Base-by-base conservation (phyloP, 2,113 vertebrate species). In the Capreolus pygargus region DNA sequence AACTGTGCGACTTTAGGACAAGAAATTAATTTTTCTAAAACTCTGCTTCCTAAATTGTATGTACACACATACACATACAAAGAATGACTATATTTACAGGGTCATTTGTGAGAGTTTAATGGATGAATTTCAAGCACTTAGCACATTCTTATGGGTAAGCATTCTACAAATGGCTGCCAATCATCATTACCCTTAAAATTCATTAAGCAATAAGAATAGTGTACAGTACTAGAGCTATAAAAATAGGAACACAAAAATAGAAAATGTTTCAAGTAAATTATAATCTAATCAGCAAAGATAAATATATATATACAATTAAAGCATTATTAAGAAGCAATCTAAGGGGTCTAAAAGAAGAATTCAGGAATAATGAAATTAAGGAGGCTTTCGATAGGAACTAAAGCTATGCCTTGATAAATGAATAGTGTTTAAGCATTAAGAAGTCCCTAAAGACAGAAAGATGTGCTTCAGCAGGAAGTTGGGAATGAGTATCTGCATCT, bases 11-110 rank as follows among this genome's bases (percentile, higher is more conserved):
- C 28, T 58, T 94, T 89, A 78, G 13, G 0, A 28, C 4, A 95
- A 33, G 15, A 89, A 54, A 88, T 95, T 55, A n/a, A 78, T 67
- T 36, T 94, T 97, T 92, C n/a, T 23, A 76, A 90, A 14, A 97
- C 76, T 36, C 27, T 58, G 1, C 79, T 87, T 85, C 8, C 27
- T 16, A 88, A 6, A 7, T 7, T 79, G 1, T 21, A 61, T 5
- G 50, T 16, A 61, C 11, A 57, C 15, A 50, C 23, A 85, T 10
- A 93, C 21, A 76, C 16, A 87, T 6, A 64, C 17, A 86, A 17
- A 36, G 58, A 91, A 88, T 33, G 9, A 87, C 12, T 36, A 0
- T 28, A 83, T 7, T 45, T 93, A 91, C 7, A 27, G 33, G 19
- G 23, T 52, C 58, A 93, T 11, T 47, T 47, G 1, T 61, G 21